Base-by-base conservation (phyloP, 1,140 invertebrate genomes). In the Drosophila pseudoobscura region DNA sequence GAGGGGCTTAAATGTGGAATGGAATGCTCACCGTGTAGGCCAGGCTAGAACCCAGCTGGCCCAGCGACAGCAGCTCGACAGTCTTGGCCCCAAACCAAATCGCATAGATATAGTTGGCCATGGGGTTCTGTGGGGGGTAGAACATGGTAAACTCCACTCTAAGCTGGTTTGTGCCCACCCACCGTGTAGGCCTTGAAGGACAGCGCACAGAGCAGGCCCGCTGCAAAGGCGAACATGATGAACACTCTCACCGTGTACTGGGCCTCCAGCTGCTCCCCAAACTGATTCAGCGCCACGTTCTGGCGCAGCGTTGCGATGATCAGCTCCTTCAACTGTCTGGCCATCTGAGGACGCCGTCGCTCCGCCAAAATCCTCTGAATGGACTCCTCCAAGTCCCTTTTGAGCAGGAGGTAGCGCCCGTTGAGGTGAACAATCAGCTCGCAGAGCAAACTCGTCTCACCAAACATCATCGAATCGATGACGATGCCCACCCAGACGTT, bases 101-200 rank as follows among this genome's bases (percentile, higher is more conserved):
- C 15, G 75, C 78, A 66, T 83, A 88, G 0, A 79, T 88, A 22
- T 76, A 88, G 9, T 52, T 70, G 7, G 75, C 78, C 31, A 80
- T 61, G 8, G 83, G 83, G 68, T 82, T 87, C 83, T 87, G 44
- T 11, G 52, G 59, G 3, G 52, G 59, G 3, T 2, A 6, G 53
- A 29, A 0, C 50, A 1, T 8, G 7, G 45, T 3, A 13, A 41
- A 1, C 46, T 11, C n/a, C 24, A 29, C 7, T 0, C 2, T n/a
- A 3, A 20, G 2, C 20, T 20, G 1, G 20, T 20, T 1, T 1
- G 1, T 20, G 1, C 8, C 0, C 35, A 39, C 72, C 56, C 17
- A 90, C 89, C 74, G 68, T 76, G 63, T 80, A 84, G 2, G 80
- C 83, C 56, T 90, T 91, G 9, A 91, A 91, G 31, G 76, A 77